Percentiles rank a stretch among this genome's conserved stretches.
Conservation (phyloP, 2,113 vertebrate species). For the Microcebus ravelobensis region DNA sequence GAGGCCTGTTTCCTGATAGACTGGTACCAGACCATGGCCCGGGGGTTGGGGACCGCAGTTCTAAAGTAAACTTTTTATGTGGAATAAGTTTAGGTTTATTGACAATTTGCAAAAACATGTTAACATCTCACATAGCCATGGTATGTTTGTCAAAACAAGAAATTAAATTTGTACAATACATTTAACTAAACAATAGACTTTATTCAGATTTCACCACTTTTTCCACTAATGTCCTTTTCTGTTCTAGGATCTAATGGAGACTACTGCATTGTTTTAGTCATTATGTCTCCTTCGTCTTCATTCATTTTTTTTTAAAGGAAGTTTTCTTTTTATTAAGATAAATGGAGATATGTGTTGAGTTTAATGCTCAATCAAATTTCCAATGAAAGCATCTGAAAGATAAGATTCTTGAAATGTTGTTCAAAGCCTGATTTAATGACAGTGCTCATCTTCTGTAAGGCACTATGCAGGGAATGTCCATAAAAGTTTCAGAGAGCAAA, state of each 20-base stretch:
- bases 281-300: not conserved
- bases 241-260: not conserved
- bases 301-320: not conserved
- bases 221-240: not conserved
- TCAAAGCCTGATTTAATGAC: not conserved
- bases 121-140: not conserved
- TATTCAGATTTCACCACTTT: not conserved
- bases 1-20: no score
- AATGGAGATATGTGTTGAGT: not conserved
- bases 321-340: conserved; percentile 34
- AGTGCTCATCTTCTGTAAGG: not conserved
- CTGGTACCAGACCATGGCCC: no score
- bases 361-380: conserved; percentile 34
- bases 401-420: not conserved
- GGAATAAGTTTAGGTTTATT: not conserved
- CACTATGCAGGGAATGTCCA: not conserved
- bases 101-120: not conserved
- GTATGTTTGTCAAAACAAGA: not conserved
- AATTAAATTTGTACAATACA: not conserved
- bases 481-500: not conserved
- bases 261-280: not conserved
- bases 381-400: conserved; percentile 31
- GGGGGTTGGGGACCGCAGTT: not conserved
- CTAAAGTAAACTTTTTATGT: not conserved
- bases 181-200: not conserved